These are phyloP conservation scores for Phortica variegata DNA, from an alignment of 1,140 invertebrate species.

Conservation along the genomic window DNA sequence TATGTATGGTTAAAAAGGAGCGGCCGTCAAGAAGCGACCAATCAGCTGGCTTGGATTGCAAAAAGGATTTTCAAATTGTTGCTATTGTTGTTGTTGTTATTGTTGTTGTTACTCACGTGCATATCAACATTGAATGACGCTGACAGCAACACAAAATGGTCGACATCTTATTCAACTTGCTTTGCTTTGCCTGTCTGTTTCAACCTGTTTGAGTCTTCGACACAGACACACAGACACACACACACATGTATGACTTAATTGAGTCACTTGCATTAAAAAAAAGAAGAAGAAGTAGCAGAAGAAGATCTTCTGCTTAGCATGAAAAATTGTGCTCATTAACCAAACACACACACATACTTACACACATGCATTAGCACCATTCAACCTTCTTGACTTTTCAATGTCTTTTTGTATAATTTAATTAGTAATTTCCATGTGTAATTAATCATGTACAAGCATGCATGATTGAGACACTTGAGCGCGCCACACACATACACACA, in stretches of 20 bases:
- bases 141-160: constrained; percentile 36
- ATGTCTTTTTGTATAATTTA: constrained; percentile 39
- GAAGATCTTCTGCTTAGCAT: too few species aligned
- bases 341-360: too few species aligned
- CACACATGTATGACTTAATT: constrained; percentile 27
- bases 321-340: constrained; percentile 35
- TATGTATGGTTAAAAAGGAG: too few species aligned
- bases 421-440: constrained; percentile 47
- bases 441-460: constrained; percentile 38
- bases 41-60: constrained; percentile 49
- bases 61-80: constrained; percentile 5
- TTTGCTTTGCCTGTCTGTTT: constrained; percentile 23
- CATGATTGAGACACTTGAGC: constrained; percentile 20
- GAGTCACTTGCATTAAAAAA: constrained; percentile 52
- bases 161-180: constrained; percentile 46
- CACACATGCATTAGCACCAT: too few species aligned
- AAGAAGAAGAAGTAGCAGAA: too few species aligned
- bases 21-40: constrained; percentile 39
- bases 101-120: constrained; percentile 35
- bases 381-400: too few species aligned
- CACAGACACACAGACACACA: constrained; percentile 2
- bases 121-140: constrained; percentile 17
- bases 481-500: too few species aligned
- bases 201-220: constrained; percentile 3
- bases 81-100: constrained; percentile 28